These are phyloP conservation scores for Pseudococcus longispinus DNA, from an alignment of 2,888 invertebrate species.

Conservation along the genomic window DNA sequence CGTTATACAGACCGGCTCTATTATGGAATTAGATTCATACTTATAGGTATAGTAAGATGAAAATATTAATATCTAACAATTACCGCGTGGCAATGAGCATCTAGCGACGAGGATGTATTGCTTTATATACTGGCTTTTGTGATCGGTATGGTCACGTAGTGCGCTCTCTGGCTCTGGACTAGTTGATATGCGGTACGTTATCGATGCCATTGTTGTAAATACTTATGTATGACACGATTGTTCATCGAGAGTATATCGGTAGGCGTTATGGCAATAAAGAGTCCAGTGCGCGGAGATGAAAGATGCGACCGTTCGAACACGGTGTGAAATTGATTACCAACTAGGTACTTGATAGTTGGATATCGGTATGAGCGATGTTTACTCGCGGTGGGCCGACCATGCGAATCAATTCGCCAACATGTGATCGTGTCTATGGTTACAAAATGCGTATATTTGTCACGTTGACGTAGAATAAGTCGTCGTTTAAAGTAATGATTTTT, in stretches of 20 bases:
- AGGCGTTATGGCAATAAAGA: background rate
- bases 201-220: slow-evolving; percentile 19
- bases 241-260: background rate
- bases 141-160: slow-evolving; percentile 4
- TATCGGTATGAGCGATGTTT: background rate
- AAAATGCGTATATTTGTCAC: background rate
- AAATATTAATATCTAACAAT: slow-evolving; percentile 11
- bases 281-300: background rate
- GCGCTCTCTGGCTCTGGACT: background rate
- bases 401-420: background rate
- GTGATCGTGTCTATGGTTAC: too few relatives aligned
- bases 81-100: background rate
- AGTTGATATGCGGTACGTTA: slow-evolving; percentile 14
- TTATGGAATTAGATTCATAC: slow-evolving; percentile 10
- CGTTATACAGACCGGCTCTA: background rate
- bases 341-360: background rate
- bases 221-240: background rate
- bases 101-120: background rate
- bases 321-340: slow-evolving; percentile 29
- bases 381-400: background rate
- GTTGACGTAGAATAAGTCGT: background rate
- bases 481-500: background rate
- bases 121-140: background rate
- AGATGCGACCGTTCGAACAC: background rate
- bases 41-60: background rate